Conservation (phyloP, 2,113 vertebrate species). For the Plectropomus leopardus region DNA sequence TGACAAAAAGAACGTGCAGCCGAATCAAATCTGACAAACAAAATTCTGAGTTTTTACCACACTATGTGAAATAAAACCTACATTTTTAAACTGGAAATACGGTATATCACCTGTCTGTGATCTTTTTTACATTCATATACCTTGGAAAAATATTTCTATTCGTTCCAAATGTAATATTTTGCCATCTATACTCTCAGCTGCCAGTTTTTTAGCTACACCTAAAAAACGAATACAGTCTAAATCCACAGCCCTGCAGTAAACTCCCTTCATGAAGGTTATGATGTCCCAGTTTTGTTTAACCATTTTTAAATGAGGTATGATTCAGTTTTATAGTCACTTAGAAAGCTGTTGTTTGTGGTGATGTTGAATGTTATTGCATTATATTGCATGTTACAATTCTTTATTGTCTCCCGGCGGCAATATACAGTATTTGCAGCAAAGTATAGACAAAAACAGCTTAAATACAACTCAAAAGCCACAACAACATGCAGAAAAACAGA, state of each 20-base stretch:
- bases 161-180: background rate
- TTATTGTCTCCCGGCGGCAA: background rate
- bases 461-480: no score
- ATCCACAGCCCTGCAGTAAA: background rate
- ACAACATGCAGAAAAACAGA: background rate
- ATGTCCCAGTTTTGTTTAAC: background rate
- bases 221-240: background rate
- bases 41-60: no score
- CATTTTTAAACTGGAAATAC: no score
- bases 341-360: background rate
- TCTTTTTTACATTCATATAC: background rate
- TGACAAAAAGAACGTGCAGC: no score
- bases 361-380: background rate
- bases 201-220: background rate
- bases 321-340: background rate
- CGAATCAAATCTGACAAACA: no score
- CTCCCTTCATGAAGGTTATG: background rate
- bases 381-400: background rate
- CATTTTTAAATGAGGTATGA: background rate
- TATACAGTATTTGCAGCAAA: background rate
- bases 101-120: background rate
- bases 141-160: background rate
- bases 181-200: background rate
- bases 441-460: background rate
- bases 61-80: no score